A percentile compares a stretch with the other conserved stretches of the same genome.
These are phyloP conservation scores for Leistus spinibarbis DNA, from an alignment of 2,888 invertebrate species.

Conservation along the genomic window DNA sequence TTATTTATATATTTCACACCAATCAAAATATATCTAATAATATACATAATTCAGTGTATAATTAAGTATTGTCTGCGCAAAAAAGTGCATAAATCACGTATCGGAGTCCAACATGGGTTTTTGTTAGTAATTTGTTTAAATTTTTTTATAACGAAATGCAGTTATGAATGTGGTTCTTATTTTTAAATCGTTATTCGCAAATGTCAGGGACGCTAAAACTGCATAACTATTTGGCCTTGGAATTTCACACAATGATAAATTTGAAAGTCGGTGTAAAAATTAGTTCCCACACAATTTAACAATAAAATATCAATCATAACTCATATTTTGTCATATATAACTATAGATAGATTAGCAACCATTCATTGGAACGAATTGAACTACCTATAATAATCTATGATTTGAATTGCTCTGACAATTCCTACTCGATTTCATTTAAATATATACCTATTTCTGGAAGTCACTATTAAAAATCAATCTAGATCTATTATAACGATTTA, in stretches of 20 bases:
- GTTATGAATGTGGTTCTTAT: neutral
- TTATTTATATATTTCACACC: neutral
- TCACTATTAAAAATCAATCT: neutral
- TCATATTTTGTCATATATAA: neutral
- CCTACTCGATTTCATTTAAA: no score
- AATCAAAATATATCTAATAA: no score
- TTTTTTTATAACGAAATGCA: neutral
- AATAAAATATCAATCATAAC: neutral
- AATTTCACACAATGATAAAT: neutral
- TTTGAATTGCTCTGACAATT: no score
- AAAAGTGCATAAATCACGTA: neutral
- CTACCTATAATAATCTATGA: no score
- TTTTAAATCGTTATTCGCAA: neutral
- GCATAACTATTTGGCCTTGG: neutral
- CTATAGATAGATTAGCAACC: no score
- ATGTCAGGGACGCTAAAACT: neutral
- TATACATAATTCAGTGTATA: no score
- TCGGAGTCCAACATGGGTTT: neutral
- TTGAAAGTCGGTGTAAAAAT: neutral
- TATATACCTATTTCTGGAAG: neutral
- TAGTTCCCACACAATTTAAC: neutral
- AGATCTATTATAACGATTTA: neutral
- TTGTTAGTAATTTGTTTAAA: neutral
- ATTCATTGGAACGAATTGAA: no score
- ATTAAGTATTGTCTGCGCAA: neutral